Conservation (phyloP, 2,113 vertebrate genomes). For the Arothron firmamentum region DNA sequence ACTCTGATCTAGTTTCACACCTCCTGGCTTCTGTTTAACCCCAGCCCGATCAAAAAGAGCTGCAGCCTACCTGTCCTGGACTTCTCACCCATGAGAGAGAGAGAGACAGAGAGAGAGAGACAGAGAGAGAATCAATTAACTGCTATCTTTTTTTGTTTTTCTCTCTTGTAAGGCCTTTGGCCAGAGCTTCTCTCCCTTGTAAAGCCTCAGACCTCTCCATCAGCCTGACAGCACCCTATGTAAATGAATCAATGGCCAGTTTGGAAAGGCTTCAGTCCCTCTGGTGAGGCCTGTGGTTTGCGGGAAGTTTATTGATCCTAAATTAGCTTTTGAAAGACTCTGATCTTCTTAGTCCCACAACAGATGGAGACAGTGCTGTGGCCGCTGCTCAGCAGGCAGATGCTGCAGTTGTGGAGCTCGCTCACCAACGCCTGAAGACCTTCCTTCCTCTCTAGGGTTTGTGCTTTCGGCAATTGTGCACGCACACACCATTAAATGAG, state of each 20-base stretch:
- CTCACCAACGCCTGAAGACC: not conserved
- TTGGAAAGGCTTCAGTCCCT: conserved; percentile 12
- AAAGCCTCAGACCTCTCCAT: conserved; percentile 24
- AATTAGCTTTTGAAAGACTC: conserved; percentile 22
- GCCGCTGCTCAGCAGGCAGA: conserved; percentile 25
- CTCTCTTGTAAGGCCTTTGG: conserved; percentile 21
- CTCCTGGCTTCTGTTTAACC: conserved; percentile 40
- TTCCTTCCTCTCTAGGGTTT: not conserved
- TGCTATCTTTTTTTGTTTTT: conserved; percentile 43
- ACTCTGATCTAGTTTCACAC: conserved; percentile 44
- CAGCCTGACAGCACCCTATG: conserved; percentile 9
- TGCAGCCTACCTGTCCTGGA: conserved; percentile 41
- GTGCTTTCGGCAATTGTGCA: too few relatives aligned
- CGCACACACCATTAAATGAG: too few relatives aligned
- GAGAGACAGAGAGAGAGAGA: too few relatives aligned
- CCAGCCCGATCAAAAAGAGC: conserved; percentile 48
- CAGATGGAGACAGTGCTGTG: conserved; percentile 2
- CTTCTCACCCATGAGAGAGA: conserved; percentile 41
- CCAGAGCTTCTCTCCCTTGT: conserved; percentile 18
- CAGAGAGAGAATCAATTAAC: conserved; percentile 58
- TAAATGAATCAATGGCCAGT: conserved; percentile 28
- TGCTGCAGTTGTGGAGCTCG: too few relatives aligned
- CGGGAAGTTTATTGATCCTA: conserved; percentile 6
- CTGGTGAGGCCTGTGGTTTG: conserved; percentile 16
- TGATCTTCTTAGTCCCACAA: conserved; percentile 9